Conservation (phyloP, 1,140 invertebrate genomes). For the Dryas iulia region DNA sequence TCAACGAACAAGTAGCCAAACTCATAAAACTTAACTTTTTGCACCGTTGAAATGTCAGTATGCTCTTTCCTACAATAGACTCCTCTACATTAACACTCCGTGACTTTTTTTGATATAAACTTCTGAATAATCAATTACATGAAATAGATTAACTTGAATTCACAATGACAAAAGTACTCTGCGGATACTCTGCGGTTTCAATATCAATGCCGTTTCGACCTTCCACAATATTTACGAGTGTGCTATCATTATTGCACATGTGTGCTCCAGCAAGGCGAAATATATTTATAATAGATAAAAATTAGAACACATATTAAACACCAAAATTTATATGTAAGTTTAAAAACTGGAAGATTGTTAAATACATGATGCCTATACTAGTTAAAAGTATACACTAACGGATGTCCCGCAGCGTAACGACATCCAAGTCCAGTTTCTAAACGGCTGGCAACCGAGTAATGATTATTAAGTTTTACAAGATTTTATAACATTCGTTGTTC, state of each 20-base stretch:
- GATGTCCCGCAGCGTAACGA: slow-evolving; percentile 4
- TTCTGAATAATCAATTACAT: neutral
- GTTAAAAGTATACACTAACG: neutral
- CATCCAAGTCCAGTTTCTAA: slow-evolving; percentile 26
- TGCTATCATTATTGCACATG: neutral
- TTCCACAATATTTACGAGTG: neutral
- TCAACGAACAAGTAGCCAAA: neutral
- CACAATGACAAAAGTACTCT: neutral
- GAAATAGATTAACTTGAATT: neutral
- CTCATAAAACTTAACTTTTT: neutral
- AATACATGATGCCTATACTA: neutral
- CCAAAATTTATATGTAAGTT: neutral
- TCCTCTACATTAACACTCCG: slow-evolving; percentile 26
- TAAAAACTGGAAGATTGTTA: slow-evolving; percentile 10
- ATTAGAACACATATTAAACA: neutral
- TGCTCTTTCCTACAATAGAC: neutral
- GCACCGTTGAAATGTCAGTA: neutral
- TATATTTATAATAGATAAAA: slow-evolving; percentile 1
- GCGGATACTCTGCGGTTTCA: neutral
- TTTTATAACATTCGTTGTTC: slow-evolving; percentile 68
- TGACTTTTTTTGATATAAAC: neutral
- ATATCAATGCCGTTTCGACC: neutral
- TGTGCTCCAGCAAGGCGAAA: neutral
- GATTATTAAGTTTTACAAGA: slow-evolving; percentile 26
- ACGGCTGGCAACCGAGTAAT: slow-evolving; percentile 21